Base-by-base conservation (phyloP, 2,113 vertebrate genomes). In the Mesitornis unicolor region DNA sequence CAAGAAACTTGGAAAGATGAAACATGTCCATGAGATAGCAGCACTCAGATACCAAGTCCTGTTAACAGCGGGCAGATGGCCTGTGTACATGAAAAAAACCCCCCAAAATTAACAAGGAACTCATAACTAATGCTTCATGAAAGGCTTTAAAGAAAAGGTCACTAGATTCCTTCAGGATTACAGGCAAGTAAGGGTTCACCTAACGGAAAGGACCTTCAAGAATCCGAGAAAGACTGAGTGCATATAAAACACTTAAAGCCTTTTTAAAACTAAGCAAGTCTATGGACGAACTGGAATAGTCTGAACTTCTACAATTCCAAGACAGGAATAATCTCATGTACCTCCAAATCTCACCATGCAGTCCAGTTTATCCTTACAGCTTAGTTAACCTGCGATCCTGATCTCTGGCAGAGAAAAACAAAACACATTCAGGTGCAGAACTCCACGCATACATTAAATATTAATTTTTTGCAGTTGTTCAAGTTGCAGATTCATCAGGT, bases 401-500 rank as follows among this genome's bases (percentile, higher is more conserved):
- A 51, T 51, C 63, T 51, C 42, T 84, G 74, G 54, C 61, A 69
- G 35, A 43, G 47, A 61, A 84, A 79, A 64, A 10, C 13, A 70
- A 70, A 60, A 33, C 31, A 33, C 16, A 12, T 22, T 54, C 31
- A 51, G 33, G 74, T 51, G 42, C 54, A 69, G 33, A 67, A 57
- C 20, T 69, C 47, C 42, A 61, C 3, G 6, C 25, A 20, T 7
- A 78, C 16, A 14, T 31, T 50, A 56, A 74, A 68, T 48, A 35
- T 2, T 0, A 7, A 9, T 6, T 25, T 40, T 54, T 60, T 3
- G 0, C 71, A 40, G 29, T 5, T 63, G 16, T 12, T 87, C 57
- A 59, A 31, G 43, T 24, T 83, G 42, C 84, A 47, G 17, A 22
- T 57, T 82, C 45, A 20, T n/a, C 48, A 45, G 59, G 13, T 4